A percentile compares a stretch with the other conserved stretches of the same genome.
phyloP scores from a whole-genome alignment of 2,113 vertebrate genomes.

The Pyxicephalus adspersus region DNA sequence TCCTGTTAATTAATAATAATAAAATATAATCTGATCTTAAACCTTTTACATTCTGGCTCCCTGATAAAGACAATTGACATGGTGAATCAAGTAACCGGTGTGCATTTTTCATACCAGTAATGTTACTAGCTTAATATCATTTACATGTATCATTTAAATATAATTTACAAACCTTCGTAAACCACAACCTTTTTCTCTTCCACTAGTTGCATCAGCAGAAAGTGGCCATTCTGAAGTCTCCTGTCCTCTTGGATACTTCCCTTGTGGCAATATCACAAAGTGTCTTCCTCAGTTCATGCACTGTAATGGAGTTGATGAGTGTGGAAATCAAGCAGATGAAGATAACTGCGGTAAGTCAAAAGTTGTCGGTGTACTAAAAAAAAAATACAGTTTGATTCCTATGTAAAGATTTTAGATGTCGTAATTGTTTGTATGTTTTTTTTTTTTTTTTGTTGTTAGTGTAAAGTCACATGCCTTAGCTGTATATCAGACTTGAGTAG shows the following conservation, averaged over 20 bases:
- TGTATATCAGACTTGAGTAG: too few species aligned
- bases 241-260: conserved; percentile 90
- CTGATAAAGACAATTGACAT: too few species aligned
- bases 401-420: too few species aligned
- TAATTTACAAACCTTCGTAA: not conserved
- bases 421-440: too few species aligned
- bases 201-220: conserved; percentile 41
- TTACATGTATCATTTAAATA: not conserved
- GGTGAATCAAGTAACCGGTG: too few species aligned
- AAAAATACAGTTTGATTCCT: too few species aligned
- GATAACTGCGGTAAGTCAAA: conserved; percentile 89
- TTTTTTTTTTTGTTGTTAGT: too few species aligned
- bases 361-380: not conserved
- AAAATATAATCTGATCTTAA: too few species aligned
- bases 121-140: not conserved
- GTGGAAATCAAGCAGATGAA: conserved; percentile 89
- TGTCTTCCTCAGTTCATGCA: conserved; percentile 93
- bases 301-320: conserved; percentile 91
- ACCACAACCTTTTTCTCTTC: conserved; percentile 13
- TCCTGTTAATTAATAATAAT: too few species aligned
- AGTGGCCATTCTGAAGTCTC: conserved; percentile 59
- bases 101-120: too few species aligned
- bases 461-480: too few species aligned
- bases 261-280: conserved; percentile 87
- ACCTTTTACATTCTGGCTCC: too few species aligned